Base-by-base conservation (phyloP, 2,113 vertebrate species). In the Mormoops blainvillei region DNA sequence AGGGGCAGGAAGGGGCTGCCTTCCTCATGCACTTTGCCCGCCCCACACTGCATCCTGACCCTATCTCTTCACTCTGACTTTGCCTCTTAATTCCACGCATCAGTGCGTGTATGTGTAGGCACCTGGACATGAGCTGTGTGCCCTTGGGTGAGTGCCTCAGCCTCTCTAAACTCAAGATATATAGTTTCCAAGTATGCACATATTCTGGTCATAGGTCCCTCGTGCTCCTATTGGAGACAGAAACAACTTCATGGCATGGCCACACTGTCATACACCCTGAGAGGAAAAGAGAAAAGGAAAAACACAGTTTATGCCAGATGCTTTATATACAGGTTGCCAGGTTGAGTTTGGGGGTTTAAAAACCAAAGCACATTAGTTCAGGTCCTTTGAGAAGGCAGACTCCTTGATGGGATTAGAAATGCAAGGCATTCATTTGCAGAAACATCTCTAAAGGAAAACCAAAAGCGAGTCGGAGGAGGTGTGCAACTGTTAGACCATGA, bases 1-100 rank as follows among this genome's bases (percentile, higher is more conserved):
- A 89, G 87, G 87, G 80, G 41, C 91, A 95, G 94, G 96, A 94
- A 94, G 92, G 85, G 83, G 68, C 87, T 84, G 88, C 85, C 70
- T 92, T 94, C 93, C 93, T 84, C 22, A 26, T 8, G 68, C 36
- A 80, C 48, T 93, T 48, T 26, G 41, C 65, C 84, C 36, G 43
- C 54, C 54, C 89, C 73, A 61, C 38, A 31, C 48, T 2, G 20
- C 58, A 20, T 71, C 90, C 94, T 94, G 94, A 45, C 80, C 65
- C 19, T 26, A 11, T 78, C 38, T 56, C 58, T 81, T 77, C 65
- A 38, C 33, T 63, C 61, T 41, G 20, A 84, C 67, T 65, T 43
- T 33, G 31, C 61, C 58, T 71, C 70, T 76, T 38, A 20, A 52
- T 13, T 48, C 71, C 50, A 41, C 4, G 22, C 43, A 63, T 26